Conservation (phyloP, 2,797 vertebrate genomes). For the Ataeniobius toweri region DNA sequence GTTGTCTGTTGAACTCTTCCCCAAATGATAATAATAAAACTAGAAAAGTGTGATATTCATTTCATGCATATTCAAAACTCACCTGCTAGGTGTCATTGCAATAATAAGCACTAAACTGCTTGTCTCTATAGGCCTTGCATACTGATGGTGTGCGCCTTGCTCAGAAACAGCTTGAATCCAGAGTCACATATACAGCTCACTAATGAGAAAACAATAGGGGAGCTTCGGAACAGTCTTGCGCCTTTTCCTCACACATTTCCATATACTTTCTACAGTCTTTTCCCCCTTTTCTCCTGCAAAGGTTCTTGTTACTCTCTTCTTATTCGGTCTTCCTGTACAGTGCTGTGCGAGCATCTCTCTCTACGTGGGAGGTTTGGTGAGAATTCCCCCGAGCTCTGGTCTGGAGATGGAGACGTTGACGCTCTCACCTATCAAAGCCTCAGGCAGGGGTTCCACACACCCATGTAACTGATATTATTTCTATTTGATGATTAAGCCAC, state of each 20-base stretch:
- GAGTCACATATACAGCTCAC: conserved; percentile 66
- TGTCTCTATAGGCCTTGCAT: conserved; percentile 61
- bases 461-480: conserved; percentile 80
- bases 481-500: conserved; percentile 64
- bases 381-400: conserved; percentile 68
- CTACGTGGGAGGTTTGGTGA: conserved; percentile 59
- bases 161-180: conserved; percentile 66
- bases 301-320: conserved; percentile 39
- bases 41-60: conserved; percentile 62
- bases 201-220: conserved; percentile 78
- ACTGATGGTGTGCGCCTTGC: conserved; percentile 61
- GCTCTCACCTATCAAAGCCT: conserved; percentile 81
- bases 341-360: conserved; percentile 34
- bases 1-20: conserved; percentile 52
- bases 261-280: conserved; percentile 48
- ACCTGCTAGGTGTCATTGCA: conserved; percentile 74
- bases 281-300: conserved; percentile 47
- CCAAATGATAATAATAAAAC: conserved; percentile 61
- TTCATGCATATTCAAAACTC: conserved; percentile 76
- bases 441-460: conserved; percentile 73
- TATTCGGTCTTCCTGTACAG: conserved; percentile 23
- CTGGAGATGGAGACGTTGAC: conserved; percentile 70
- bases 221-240: conserved; percentile 57
- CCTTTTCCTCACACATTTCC: conserved; percentile 66
- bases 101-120: conserved; percentile 70